These are phyloP conservation scores for Microplitis deprimator DNA, from an alignment of 2,888 invertebrate genomes.

Conservation along the genomic window DNA sequence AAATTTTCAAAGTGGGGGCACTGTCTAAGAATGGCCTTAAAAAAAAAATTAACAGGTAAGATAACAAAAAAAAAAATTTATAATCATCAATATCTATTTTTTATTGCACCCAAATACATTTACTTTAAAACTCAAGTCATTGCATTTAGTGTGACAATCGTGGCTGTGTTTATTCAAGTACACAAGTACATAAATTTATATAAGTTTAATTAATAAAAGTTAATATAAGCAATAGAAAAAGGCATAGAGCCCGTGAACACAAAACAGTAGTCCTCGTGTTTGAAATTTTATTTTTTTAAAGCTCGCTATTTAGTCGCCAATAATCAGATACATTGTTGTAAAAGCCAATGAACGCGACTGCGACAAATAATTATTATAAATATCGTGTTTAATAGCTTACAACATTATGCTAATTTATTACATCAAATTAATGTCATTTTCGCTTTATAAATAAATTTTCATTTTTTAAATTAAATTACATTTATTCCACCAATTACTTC, in stretches of 20 bases:
- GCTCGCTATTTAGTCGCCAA: conserved; percentile 36
- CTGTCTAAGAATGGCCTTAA: not conserved
- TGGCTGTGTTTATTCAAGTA: conserved; percentile 47
- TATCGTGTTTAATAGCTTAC: not conserved
- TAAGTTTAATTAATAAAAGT: conserved; percentile 31
- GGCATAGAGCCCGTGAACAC: conserved; percentile 55
- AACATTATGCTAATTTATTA: not conserved
- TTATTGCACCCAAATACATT: conserved; percentile 39
- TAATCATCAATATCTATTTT: conserved; percentile 35
- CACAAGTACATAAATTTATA: conserved; percentile 47
- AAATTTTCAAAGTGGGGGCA: not conserved
- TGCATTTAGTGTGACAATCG: conserved; percentile 49
- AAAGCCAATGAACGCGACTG: not conserved
- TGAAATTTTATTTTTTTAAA: conserved; percentile 37
- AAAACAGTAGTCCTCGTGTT: conserved; percentile 53
- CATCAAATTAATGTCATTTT: not conserved
- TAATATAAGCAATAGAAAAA: conserved; percentile 50
- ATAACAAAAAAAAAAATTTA: not conserved
- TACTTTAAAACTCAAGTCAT: conserved; percentile 37
- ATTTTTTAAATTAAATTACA: not conserved
- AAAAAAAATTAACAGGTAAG: conserved; percentile 35
- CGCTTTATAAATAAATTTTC: not conserved
- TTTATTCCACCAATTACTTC: not conserved
- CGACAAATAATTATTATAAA: not conserved
- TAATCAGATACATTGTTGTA: not conserved